Conservation (phyloP, 2,888 invertebrate genomes). For the Drosophila diplacantha region DNA sequence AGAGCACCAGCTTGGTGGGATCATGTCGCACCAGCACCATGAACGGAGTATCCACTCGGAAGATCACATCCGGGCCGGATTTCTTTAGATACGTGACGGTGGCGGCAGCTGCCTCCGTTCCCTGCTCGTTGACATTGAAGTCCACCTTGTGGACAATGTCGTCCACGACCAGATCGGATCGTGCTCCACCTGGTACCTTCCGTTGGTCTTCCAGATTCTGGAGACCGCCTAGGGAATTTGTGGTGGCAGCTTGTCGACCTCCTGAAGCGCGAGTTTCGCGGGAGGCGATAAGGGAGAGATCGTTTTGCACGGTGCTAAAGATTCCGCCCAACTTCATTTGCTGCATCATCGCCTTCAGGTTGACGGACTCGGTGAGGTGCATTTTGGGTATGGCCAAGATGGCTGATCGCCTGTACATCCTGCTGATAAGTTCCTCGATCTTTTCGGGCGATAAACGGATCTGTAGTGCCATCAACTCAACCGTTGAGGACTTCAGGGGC, state of each 20-base stretch:
- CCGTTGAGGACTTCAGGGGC: conserved; percentile 79
- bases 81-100: conserved; percentile 80
- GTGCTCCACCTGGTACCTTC: conserved; percentile 72
- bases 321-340: conserved; percentile 82
- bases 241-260: background rate
- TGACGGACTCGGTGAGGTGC: conserved; percentile 81
- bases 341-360: conserved; percentile 80
- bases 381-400: conserved; percentile 84
- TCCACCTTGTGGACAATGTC: conserved; percentile 82
- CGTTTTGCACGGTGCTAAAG: conserved; percentile 81
- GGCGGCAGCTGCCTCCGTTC: conserved; percentile 83
- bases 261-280: background rate
- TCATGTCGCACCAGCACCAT: conserved; percentile 83
- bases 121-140: conserved; percentile 81
- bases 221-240: conserved; percentile 24
- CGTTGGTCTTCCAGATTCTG: conserved; percentile 82
- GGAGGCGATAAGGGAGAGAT: conserved; percentile 82
- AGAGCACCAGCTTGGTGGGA: conserved; percentile 81
- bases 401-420: conserved; percentile 76
- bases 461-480: conserved; percentile 78
- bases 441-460: conserved; percentile 76
- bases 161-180: conserved; percentile 79
- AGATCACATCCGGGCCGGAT: conserved; percentile 79
- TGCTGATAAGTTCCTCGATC: conserved; percentile 76
- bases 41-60: conserved; percentile 83